Evolutionary conservation across 1,140 invertebrate genomes (phyloP), one percentile per base, ranked within the genome.

Genomic region (Drosophila sulfurigaster): DNA sequence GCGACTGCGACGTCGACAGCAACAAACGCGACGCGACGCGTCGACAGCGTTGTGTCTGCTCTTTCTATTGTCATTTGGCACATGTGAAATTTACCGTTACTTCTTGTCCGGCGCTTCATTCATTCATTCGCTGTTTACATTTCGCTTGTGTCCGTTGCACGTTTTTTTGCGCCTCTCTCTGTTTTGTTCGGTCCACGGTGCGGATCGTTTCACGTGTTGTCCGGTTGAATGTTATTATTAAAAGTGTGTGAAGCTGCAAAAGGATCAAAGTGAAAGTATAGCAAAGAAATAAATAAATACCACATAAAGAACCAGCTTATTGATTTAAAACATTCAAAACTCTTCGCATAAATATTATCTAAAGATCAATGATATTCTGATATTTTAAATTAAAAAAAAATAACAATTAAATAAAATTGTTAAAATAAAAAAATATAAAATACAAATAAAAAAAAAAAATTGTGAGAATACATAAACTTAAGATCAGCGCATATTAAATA

Each of bases 121-220:
- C 82, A 82, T 88, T 88, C 83, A 88, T 88, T 88, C 85, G 85
- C 85, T 83, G 83, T 88, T 89, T 88, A 88, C 85, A 89, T 89
- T 89, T 70, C 78, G 81, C 45, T 66, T 60, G 60, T 11, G 69
- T 62, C 75, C 83, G 70, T 38, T 79, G 86, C 77, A 85, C 81
- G 70, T 71, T 79, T 78, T 68, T 79, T 45, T 41, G 11, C 10
- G 20, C 3, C 20, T 25, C 51, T 30, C 25, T 30, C 25, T 4
- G 2, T 56, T 56, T 38, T 15, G 51, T 7, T 38, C 10, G 5
- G 4, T 32, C 30, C 7, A 3, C 7, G 8, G 1, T 38, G 52
- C 30, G 52, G 52, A 56, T 56, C 52, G 52, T 38, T 13, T 38
- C 13, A 11, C 35, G 35, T 71, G 43, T 28, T 56, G 10, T 57